Conservation (phyloP, 2,888 invertebrate species). For the Macrophya annulata region DNA sequence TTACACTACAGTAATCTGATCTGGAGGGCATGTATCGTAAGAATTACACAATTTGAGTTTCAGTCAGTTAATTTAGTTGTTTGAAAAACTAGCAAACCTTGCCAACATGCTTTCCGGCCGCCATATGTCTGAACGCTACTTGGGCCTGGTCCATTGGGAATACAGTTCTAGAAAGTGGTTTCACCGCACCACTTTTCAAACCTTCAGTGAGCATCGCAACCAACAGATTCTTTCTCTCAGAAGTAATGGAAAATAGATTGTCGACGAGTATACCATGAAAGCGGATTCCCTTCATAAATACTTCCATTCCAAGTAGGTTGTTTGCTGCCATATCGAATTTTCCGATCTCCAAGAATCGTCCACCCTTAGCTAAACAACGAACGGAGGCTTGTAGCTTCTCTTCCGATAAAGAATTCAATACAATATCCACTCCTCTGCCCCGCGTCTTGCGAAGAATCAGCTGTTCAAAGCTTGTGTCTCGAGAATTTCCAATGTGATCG, state of each 20-base stretch:
- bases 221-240: conserved; percentile 80
- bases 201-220: conserved; percentile 84
- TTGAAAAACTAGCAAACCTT: conserved; percentile 81
- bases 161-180: conserved; percentile 85
- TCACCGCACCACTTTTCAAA: conserved; percentile 85
- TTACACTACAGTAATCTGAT: neutral
- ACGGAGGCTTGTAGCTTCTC: conserved; percentile 91
- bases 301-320: conserved; percentile 84
- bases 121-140: conserved; percentile 86
- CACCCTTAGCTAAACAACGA: conserved; percentile 82
- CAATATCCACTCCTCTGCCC: neutral
- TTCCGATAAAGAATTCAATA: conserved; percentile 84
- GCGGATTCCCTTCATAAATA: conserved; percentile 87
- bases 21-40: neutral
- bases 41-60: neutral
- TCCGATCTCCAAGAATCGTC: conserved; percentile 92
- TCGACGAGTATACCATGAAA: conserved; percentile 92
- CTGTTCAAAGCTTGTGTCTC: conserved; percentile 20
- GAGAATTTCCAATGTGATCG: too few relatives aligned
- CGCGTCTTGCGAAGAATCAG: conserved; percentile 57
- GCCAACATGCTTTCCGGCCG: conserved; percentile 90
- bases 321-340: conserved; percentile 90
- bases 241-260: conserved; percentile 81
- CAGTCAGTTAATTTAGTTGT: neutral
- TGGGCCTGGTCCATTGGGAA: conserved; percentile 87